These are phyloP conservation scores for Tetramorium bicarinatum DNA, from an alignment of 2,888 invertebrate species.

Conservation along the genomic window DNA sequence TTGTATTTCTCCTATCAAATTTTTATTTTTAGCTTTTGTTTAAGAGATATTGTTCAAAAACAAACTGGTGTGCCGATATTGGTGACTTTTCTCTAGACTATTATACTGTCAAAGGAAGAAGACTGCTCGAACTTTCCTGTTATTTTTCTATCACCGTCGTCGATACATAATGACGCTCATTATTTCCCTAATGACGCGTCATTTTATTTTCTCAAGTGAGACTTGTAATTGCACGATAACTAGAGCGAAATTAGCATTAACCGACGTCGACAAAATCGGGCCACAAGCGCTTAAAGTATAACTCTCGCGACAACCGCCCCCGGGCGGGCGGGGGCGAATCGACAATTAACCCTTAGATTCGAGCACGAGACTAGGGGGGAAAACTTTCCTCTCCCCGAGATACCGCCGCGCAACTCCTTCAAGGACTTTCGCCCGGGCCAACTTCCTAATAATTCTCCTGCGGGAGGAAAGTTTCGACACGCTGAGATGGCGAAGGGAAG, in stretches of 20 bases:
- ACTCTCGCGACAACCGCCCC: slow-evolving; percentile 24
- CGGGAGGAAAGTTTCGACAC: slow-evolving; percentile 58
- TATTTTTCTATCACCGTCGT: not conserved
- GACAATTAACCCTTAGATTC: slow-evolving; percentile 51
- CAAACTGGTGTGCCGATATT: too few species aligned
- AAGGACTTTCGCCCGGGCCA: slow-evolving; percentile 51
- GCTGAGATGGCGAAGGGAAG: slow-evolving; percentile 22
- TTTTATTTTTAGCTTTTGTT: too few species aligned
- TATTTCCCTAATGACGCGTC: not conserved
- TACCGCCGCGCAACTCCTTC: slow-evolving; percentile 32
- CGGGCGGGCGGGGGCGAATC: slow-evolving; percentile 6
- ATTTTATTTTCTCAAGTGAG: not conserved
- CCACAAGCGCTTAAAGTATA: slow-evolving; percentile 5
- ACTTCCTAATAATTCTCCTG: slow-evolving; percentile 68
- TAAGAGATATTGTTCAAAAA: too few species aligned
- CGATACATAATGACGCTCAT: not conserved
- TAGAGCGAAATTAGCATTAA: slow-evolving; percentile 1
- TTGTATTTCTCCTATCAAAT: too few species aligned
- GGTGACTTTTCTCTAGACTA: too few species aligned
- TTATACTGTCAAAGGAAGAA: not conserved
- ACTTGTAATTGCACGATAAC: slow-evolving; percentile 2
- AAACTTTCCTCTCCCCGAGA: slow-evolving; percentile 38
- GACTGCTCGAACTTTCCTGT: not conserved
- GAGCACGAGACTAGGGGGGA: not conserved
- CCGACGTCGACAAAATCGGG: slow-evolving; percentile 4